phyloP scores from a whole-genome alignment of 2,888 invertebrate genomes.

The Thecophora atra region DNA sequence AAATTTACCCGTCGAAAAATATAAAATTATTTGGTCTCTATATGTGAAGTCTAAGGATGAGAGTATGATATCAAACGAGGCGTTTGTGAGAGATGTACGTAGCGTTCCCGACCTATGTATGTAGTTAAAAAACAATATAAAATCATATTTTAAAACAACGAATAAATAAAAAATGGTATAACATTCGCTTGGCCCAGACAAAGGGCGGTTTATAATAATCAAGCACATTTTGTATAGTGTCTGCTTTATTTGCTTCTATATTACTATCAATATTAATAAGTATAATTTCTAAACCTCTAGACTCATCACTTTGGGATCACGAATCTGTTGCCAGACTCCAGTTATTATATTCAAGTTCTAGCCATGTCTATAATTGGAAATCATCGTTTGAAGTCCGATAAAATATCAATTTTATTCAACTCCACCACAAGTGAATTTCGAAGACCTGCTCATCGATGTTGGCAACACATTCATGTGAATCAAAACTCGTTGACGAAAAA shows the following conservation, averaged over 20 bases:
- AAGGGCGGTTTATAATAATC: too few species aligned
- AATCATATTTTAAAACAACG: too few species aligned
- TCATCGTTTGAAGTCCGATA: slow-evolving; percentile 75
- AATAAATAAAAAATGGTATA: too few species aligned
- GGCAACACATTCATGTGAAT: background rate
- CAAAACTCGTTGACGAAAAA: slow-evolving; percentile 40
- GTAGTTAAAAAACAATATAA: too few species aligned
- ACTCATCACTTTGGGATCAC: slow-evolving; percentile 73
- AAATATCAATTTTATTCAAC: slow-evolving; percentile 76
- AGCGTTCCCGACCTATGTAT: too few species aligned
- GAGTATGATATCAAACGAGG: slow-evolving; percentile 58
- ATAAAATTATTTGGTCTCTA: slow-evolving; percentile 80
- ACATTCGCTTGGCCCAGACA: too few species aligned
- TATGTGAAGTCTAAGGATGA: slow-evolving; percentile 70
- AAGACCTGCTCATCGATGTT: slow-evolving; percentile 49
- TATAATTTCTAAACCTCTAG: slow-evolving; percentile 65
- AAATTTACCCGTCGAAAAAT: slow-evolving; percentile 76
- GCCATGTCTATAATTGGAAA: slow-evolving; percentile 77
- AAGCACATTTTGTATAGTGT: too few species aligned
- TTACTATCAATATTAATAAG: background rate
- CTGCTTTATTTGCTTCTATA: too few species aligned
- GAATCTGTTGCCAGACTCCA: slow-evolving; percentile 74
- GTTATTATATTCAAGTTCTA: slow-evolving; percentile 83
- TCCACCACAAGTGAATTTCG: slow-evolving; percentile 68
- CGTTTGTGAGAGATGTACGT: slow-evolving; percentile 61